Evolutionary conservation across 1,140 invertebrate genomes (phyloP), one percentile per base, ranked within the genome.

Genomic region (Hirudo medicinalis): DNA sequence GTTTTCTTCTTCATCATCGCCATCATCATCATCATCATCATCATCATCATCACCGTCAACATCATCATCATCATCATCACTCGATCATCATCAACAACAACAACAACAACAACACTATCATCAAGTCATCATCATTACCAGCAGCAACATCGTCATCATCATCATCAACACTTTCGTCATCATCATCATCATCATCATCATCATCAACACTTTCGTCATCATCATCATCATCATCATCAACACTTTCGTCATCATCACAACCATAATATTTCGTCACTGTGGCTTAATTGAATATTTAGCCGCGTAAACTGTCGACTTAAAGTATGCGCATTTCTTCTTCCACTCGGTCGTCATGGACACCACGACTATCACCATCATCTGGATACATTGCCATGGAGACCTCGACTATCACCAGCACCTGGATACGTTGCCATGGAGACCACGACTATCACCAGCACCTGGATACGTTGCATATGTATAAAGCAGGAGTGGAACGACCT

Each of bases 261-360:
- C 54, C 20, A 25, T 57, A 20, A 25, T 63, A 32, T 63, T 63
- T 63, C 57, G 15, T 49, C 43, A 63, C 22, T 11, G 22, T 13
- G 17, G 22, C 57, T 25, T 63, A 63, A 63, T 63, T 63, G 29
- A 63, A 11, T 20, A 63, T 63, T 63, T 63, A 63, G 29, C 29
- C 29, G 29, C 29, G 9, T 63, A 63, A 25, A 6, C 57, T 25
- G 9, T 63, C 57, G 15, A 49, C 11, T 49, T 49, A 49, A 49
- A 11, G 43, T 49, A 17, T 49, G 43, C 3, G 43, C 15, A 49
- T 49, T 49, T 63, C 15, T 6, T 63, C 57, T 8, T 63, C 57
- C 22, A 25, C 1, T 25, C 5, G 22, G 15, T 63, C 20, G 29
- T 22, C 57, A 63, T 63, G 22, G 29, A 25, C 1, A 63, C 29